Conservation (phyloP, 2,797 vertebrate genomes). For the Sarcoramphus papa region DNA sequence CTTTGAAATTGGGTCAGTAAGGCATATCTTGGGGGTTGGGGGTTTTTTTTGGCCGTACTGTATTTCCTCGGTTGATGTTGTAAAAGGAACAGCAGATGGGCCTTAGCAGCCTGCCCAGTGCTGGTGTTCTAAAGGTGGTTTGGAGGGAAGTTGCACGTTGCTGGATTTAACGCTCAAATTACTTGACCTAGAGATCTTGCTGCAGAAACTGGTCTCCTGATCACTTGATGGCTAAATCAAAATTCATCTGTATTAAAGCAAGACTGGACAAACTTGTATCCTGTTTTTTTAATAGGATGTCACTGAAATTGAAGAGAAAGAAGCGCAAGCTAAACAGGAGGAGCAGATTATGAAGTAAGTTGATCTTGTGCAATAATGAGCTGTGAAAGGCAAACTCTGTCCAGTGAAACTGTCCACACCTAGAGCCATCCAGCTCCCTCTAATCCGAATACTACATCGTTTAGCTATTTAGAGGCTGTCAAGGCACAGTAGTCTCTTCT, state of each 20-base stretch:
- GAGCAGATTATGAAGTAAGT: constrained; percentile 91
- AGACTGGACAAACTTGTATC: background rate
- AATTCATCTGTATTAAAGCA: background rate
- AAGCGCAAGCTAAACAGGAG: constrained; percentile 89
- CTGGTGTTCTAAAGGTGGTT: background rate
- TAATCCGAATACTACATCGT: fast-evolving
- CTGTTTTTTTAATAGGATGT: constrained; percentile 80
- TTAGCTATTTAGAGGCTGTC: background rate
- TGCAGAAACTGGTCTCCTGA: background rate
- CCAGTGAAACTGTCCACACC: background rate
- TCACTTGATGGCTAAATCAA: background rate
- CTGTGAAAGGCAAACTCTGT: background rate
- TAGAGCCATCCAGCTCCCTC: background rate
- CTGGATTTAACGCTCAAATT: background rate
- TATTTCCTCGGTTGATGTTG: background rate
- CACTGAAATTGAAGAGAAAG: constrained; percentile 85
- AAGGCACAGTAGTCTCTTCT: background rate
- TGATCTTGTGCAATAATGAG: background rate
- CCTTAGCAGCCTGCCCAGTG: background rate
- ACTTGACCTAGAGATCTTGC: background rate
- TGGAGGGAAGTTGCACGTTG: background rate
- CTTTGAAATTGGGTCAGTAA: background rate
- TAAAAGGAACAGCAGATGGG: background rate
- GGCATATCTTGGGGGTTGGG: background rate
- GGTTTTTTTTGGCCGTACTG: background rate